Evolutionary conservation across 2,888 invertebrate species (phyloP), one percentile per base, ranked within the genome.

Genomic region (Gortyna flavago): DNA sequence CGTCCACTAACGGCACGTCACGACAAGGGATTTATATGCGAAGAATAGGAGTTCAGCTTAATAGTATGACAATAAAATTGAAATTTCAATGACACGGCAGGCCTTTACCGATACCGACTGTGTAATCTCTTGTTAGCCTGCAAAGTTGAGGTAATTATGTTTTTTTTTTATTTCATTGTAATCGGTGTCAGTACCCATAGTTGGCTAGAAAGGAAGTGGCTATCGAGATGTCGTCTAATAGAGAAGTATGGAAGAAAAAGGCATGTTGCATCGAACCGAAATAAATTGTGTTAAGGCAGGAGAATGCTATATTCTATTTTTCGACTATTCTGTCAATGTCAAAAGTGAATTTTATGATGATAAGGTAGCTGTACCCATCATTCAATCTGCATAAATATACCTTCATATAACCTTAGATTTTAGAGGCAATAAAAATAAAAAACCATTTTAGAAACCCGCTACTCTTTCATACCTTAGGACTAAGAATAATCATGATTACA

Each of bases 401-500:
- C 8, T 21, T 6, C n/a, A 41, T 9, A 18, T 18, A 29, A 3
- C 4, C 21, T 32, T 7, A 29, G 11, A 7, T 48, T 25, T 8
- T 32, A 9, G 32, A 25, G 32, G 25, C 9, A 32, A 16, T 8
- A 25, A n/a, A n/a, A n/a, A n/a, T n/a, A n/a, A n/a, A n/a, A n/a
- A n/a, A n/a, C n/a, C 3, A 29, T 41, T 67, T 25, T 18, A 32
- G 0, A 44, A 21, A n/a, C 3, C 25, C 80, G 85, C 87, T 79
- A 1, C 32, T 21, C n/a, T 57, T 48, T 76, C 6, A 51, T 81
- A 32, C 41, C 66, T 86, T 86, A 35, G 59, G 38, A 0, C 68
- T 21, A 41, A 6, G 9, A 70, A 69, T 85, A 82, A 83, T 79
- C 75, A 74, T 57, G 72, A 79, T 84, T 68, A 85, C 81, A 82